Base-by-base conservation (phyloP, 2,888 invertebrate genomes). In the Fabriciana adippe region DNA sequence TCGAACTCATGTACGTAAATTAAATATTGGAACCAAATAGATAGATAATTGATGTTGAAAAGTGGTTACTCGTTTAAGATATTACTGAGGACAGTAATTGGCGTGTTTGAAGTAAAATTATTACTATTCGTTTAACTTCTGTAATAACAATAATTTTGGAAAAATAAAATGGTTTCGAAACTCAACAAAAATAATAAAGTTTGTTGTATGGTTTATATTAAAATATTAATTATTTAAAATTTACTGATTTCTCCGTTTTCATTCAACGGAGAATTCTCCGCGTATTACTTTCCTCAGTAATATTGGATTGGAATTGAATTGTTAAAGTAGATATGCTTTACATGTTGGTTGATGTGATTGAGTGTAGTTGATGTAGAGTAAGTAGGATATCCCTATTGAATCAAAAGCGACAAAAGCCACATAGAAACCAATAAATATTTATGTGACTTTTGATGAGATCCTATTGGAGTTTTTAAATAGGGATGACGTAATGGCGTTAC, bases 1-100 rank as follows among this genome's bases (percentile, higher is more conserved):
- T 21, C 55, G 26, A 31, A 66, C 48, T 47, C 48, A 41, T 55
- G 50, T 66, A 63, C 69, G 21, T 66, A 63, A 62, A 66, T 54
- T 4, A n/a, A 59, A 18, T 59, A 55, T 66, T 70, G 53, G 48
- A 56, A 56, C 3, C n/a, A 61, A 48, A 21, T 65, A 62, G 61
- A 48, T 66, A 64, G 67, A 6, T 35, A 60, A 56, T 35, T 31
- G 51, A 18, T 54, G 56, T 47, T 8, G 26, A 26, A 13, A 48
- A 15, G 47, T 48, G n/a, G 26, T 11, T n/a, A 59, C n/a, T 15
- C 47, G 47, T 47, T 47, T n/a, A n/a, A 26, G 11, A 41, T 48
- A 31, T 51, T 48, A 31, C 31, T 16, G 31, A 31, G 31, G 51
- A 18, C 54, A 60, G 35, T 48, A 48, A 67, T 51, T 5, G 21